Base-by-base conservation (phyloP, 2,888 invertebrate genomes). In the Drosophila mercatorum region DNA sequence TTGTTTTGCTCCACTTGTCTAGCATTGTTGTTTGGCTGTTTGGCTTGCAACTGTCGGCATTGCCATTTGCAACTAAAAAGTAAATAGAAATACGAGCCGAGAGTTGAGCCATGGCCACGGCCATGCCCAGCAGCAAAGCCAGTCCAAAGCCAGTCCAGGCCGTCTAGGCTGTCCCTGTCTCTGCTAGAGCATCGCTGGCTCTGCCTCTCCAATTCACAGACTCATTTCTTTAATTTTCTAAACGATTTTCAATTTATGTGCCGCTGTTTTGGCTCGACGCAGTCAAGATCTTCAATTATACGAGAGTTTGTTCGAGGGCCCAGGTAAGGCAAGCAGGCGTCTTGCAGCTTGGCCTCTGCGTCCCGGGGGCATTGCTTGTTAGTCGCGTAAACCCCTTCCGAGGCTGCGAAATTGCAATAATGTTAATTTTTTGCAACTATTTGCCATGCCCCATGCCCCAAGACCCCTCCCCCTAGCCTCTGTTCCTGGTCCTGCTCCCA, bases 391-490 rank as follows among this genome's bases (percentile, higher is more conserved):
- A 55, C 68, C 61, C 51, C 58, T 52, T 57, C 67, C 60, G 64
- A 62, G 63, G 61, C 60, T 71, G 78, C 77, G 68, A 84, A 82
- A 81, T 78, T 79, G 83, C 79, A 88, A 86, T 86, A 80, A 90
- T 80, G 78, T 84, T 80, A 82, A 89, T 84, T 87, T 80, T 81
- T 76, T 80, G 80, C 73, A 78, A 85, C 87, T 83, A 81, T 86
- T 88, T 81, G 80, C 74, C 72, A 47, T 64, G 57, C 51, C 65
- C 36, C 36, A 6, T n/a, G 12, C 26, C 47, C 8, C 34, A 36
- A 5, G 34, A 22, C 17, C 34, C 31, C 34, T 28, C 2, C 28
- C 47, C 34, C 34, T 34, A 10, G 10, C 11, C 31, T 31, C 17
- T 36, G 3, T 40, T 5, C 31, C 53, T 22, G 7, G 22, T 11